Percentiles rank a stretch among this genome's conserved stretches.
These are phyloP conservation scores for Pelagia noctiluca DNA, from an alignment of 30 jellyfish, hydroid and myxozoan genomes.

Conservation along the genomic window DNA sequence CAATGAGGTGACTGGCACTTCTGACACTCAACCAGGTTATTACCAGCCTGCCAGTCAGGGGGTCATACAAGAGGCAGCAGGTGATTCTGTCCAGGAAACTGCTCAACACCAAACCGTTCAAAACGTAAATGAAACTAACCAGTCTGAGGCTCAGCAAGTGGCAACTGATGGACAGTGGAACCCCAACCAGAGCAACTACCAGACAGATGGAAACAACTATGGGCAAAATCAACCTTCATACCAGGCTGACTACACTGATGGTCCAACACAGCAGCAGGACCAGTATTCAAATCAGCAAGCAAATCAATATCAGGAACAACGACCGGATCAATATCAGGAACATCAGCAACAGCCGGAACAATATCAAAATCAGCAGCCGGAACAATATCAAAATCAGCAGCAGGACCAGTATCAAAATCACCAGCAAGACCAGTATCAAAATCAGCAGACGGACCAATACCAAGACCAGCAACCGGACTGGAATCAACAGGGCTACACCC, in stretches of 20 bases:
- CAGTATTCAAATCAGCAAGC: no score
- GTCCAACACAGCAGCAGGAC: neutral
- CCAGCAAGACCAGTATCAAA: neutral
- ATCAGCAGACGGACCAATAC: constrained; percentile 3
- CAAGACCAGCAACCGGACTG: constrained; percentile 39
- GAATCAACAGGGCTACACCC: constrained; percentile 34
- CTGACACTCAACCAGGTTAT: neutral
- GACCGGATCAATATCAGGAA: constrained; percentile 19
- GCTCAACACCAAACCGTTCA: neutral
- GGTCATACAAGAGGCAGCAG: neutral
- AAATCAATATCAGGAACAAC: constrained; percentile 20
- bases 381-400: constrained; percentile 14
- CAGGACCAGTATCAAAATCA: constrained; percentile 10
- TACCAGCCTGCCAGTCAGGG: neutral
- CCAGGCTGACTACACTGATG: constrained; percentile 1
- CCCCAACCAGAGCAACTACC: neutral
- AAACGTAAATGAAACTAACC: neutral
- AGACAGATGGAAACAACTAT: neutral
- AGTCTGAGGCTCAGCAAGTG: neutral
- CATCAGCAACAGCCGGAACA: constrained; percentile 7
- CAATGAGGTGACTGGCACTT: neutral
- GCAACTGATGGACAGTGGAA: neutral
- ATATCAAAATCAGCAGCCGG: no score
- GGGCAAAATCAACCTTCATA: neutral
- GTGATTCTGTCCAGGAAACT: neutral